These are phyloP conservation scores for Perithous albicinctus DNA, from an alignment of 2,888 invertebrate species.

Conservation along the genomic window DNA sequence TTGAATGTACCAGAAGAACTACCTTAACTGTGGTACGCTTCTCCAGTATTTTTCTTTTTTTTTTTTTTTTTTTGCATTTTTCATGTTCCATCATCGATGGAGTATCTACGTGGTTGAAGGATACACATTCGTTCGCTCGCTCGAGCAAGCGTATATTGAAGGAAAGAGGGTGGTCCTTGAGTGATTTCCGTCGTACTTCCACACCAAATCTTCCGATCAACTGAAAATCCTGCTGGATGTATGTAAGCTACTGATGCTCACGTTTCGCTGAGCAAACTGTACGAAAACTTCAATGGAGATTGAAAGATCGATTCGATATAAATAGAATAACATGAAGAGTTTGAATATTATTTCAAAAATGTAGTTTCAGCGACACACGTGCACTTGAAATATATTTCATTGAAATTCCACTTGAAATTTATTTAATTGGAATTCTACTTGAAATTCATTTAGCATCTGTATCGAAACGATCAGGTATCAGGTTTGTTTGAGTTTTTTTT, in stretches of 20 bases:
- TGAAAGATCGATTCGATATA: background rate
- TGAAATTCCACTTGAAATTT: too few species aligned
- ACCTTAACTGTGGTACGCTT: background rate
- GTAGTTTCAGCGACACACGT: background rate
- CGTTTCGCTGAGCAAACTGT: background rate
- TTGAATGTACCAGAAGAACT: too few species aligned
- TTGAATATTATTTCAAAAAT: background rate
- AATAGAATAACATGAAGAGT: background rate
- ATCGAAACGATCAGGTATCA: too few species aligned
- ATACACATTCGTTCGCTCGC: constrained; percentile 11
- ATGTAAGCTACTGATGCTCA: background rate
- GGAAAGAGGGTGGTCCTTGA: background rate
- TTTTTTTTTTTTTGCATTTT: background rate
- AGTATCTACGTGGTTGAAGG: background rate
- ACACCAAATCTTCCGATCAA: constrained; percentile 26
- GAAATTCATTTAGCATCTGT: too few species aligned
- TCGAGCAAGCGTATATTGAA: background rate
- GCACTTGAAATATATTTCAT: too few species aligned
- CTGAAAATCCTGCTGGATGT: constrained; percentile 6
- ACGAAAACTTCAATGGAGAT: background rate
- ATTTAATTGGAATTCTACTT: too few species aligned
- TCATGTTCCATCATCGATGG: background rate
- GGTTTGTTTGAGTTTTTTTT: too few species aligned
- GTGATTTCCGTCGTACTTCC: constrained; percentile 25
- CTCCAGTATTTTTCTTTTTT: background rate